phyloP scores from a whole-genome alignment of 1,140 invertebrate species.

The Zeugodacus cucurbitae region DNA sequence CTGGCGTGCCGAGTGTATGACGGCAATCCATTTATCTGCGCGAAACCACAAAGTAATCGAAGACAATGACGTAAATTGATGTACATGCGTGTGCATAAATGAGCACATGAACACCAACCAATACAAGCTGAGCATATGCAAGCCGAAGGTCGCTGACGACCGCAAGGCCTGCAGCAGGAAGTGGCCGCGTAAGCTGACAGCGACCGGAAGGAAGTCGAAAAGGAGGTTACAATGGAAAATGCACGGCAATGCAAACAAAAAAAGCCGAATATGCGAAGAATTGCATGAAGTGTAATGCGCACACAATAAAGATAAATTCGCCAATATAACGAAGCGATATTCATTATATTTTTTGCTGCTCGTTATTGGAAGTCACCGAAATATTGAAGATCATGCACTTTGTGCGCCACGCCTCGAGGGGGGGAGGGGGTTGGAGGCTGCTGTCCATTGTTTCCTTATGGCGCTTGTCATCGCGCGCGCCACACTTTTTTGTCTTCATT shows the following conservation, averaged over 20 bases:
- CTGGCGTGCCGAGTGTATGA: too few relatives aligned
- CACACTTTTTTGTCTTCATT: not conserved
- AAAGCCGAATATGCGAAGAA: not conserved
- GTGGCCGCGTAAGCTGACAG: not conserved
- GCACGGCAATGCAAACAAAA: not conserved
- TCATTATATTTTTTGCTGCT: not conserved
- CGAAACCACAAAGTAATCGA: not conserved
- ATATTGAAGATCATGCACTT: not conserved
- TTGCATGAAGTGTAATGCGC: not conserved
- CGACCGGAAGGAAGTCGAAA: not conserved
- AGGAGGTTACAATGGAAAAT: not conserved
- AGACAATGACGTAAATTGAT: not conserved
- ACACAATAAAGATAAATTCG: slow-evolving; percentile 9
- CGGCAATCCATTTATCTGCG: not conserved
- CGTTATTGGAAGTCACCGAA: not conserved
- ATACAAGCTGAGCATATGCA: not conserved
- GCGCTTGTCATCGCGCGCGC: not conserved
- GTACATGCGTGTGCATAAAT: not conserved
- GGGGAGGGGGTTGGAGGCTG: not conserved
- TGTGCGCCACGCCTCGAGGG: not conserved
- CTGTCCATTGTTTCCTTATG: not conserved
- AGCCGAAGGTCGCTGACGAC: not conserved
- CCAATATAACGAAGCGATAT: not conserved
- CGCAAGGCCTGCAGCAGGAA: not conserved
- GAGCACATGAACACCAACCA: too few relatives aligned